Base-by-base conservation (phyloP, 2,888 invertebrate genomes). In the Carpatolechia fugitivella region DNA sequence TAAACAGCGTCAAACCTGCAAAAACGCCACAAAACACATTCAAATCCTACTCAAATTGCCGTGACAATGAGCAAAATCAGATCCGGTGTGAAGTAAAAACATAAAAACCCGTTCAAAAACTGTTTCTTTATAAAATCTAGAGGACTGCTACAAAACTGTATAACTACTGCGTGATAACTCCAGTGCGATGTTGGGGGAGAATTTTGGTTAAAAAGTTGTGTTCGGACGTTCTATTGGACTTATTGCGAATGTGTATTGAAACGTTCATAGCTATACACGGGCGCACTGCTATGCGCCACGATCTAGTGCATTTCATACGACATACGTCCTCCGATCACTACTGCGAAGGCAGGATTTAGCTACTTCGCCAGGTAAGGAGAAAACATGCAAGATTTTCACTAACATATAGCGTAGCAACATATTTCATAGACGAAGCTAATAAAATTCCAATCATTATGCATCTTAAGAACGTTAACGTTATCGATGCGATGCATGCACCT, bases 281-380 rank as follows among this genome's bases (percentile, higher is more conserved):
- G 85, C 92, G 93, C 88, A 92, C 93, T 92, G 94, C 94, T 92
- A 94, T 94, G 94, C 93, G 94, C 92, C 93, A 93, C 91, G 92
- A 94, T 84, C 87, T 93, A 82, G 89, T 93, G 79, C 92, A 94
- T 74, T 94, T 94, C 75, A 95, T 95, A 85, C 91, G 94, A 76
- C 94, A 95, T 87, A 95, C 95, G 61, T 94, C 94, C 64, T 95
- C 95, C 66, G 94, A 95, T 69, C 95, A 95, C 79, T 95, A 94
- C 80, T 93, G 94, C 91, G 95, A 94, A 92, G 90, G 89, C 81
- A 85, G 67, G 76, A 78, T 90, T 86, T 90, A 90, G 90, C 78
- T 68, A 59, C 59, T 64, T 66, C 61, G 65, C 66, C 72, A 79
- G 85, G 85, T 85, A 67, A 83, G 80, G 49, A 48, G 49, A 49